Evolutionary conservation across 1,140 invertebrate genomes (phyloP).

Genomic region (Carposina sasakii): DNA sequence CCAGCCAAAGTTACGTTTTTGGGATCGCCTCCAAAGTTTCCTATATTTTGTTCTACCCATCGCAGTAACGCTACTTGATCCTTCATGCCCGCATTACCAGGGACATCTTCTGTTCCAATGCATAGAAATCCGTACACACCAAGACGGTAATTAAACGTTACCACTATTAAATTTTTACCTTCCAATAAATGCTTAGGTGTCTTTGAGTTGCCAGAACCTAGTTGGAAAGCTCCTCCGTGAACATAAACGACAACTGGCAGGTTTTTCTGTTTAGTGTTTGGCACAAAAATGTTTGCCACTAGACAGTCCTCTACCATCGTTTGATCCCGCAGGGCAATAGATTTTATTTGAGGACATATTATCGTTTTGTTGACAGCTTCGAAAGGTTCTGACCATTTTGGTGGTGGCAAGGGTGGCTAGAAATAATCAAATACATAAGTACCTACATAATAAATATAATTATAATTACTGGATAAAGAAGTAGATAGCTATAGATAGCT

Average conservation of each 20-base stretch:
- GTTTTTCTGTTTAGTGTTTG: slow-evolving; percentile 37
- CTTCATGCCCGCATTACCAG: slow-evolving; percentile 39
- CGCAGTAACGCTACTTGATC: slow-evolving; percentile 29
- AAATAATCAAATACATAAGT: slow-evolving; percentile 15
- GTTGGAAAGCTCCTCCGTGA: slow-evolving; percentile 33
- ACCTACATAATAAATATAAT: not conserved
- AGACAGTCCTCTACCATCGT: slow-evolving; percentile 10
- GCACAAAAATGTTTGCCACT: slow-evolving; percentile 43
- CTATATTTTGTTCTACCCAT: slow-evolving; percentile 44
- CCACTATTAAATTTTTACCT: slow-evolving; percentile 20
- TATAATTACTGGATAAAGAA: not conserved
- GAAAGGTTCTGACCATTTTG: slow-evolving; percentile 31
- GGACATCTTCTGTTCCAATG: slow-evolving; percentile 29
- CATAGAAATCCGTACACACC: slow-evolving; percentile 32
- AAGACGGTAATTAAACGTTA: slow-evolving; percentile 34
- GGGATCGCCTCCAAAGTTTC: slow-evolving; percentile 41
- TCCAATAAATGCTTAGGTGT: slow-evolving; percentile 16
- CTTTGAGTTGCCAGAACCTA: slow-evolving; percentile 20
- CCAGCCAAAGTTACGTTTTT: slow-evolving; percentile 39
- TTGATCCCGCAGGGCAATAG: not conserved
- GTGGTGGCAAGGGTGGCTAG: slow-evolving; percentile 38
- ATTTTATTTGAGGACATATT: slow-evolving; percentile 35
- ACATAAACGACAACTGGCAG: slow-evolving; percentile 43
- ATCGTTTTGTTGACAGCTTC: slow-evolving; percentile 33
- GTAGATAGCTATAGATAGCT: not conserved